Percentiles rank a stretch among this genome's conserved stretches.
Conservation (phyloP, 1,140 invertebrate genomes). For the Meloidogyne chitwoodi region DNA sequence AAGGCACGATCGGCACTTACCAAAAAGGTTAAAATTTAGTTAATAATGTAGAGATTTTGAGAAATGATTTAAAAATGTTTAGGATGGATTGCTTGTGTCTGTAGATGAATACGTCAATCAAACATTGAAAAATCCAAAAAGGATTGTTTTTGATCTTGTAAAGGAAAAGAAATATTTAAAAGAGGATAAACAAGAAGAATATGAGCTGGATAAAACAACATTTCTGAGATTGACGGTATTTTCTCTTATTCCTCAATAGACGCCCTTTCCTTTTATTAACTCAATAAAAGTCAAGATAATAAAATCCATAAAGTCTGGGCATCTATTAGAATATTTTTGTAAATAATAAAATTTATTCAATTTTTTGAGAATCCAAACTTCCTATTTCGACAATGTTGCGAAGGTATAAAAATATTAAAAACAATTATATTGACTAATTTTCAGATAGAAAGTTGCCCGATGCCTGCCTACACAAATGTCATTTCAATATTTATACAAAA, state of each 20-base stretch:
- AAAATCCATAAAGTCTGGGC: too few species aligned
- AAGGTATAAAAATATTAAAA: slow-evolving; percentile 16
- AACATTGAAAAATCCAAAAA: slow-evolving; percentile 13
- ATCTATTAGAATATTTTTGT: neutral
- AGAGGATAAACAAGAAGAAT: slow-evolving; percentile 25
- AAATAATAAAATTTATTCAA: slow-evolving; percentile 12
- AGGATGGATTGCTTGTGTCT: slow-evolving; percentile 44
- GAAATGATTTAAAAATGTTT: neutral
- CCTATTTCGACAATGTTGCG: slow-evolving; percentile 47
- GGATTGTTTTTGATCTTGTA: slow-evolving; percentile 47
- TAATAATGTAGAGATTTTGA: neutral
- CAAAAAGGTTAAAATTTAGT: slow-evolving; percentile 23
- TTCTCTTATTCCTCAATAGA: neutral
- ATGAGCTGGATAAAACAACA: slow-evolving; percentile 19
- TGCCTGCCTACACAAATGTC: slow-evolving; percentile 52
- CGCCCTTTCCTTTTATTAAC: too few species aligned
- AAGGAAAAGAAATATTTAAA: slow-evolving; percentile 23
- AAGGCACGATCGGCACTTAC: slow-evolving; percentile 43
- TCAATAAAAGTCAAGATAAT: too few species aligned
- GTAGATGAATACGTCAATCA: slow-evolving; percentile 41
- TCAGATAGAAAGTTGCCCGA: slow-evolving; percentile 51
- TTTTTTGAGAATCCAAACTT: slow-evolving; percentile 42
- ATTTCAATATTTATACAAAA: slow-evolving; percentile 54
- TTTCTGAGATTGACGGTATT: slow-evolving; percentile 35
- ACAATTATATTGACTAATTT: neutral